A percentile compares a stretch with the other conserved stretches of the same genome.
Conservation (phyloP, 2,113 vertebrate genomes). For the Alethe diademata region DNA sequence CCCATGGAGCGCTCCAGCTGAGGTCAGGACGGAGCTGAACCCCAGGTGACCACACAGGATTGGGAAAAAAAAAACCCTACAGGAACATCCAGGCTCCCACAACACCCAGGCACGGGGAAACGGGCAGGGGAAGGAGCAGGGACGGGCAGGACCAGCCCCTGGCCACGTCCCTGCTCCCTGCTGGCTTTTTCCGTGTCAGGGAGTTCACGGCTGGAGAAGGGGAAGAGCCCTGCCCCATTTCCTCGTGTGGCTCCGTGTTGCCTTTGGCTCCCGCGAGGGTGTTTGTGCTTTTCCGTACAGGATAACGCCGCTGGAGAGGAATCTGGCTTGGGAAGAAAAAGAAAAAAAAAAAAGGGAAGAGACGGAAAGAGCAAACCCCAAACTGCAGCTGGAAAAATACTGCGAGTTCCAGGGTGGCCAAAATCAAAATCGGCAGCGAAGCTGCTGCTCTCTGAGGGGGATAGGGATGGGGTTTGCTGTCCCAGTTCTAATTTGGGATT, state of each 20-base stretch:
- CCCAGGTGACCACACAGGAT: no score
- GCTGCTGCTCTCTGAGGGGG: not conserved
- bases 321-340: not conserved
- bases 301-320: not conserved
- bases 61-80: no score
- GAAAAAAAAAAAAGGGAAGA: not conserved
- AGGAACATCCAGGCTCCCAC: no score
- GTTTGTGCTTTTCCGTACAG: not conserved
- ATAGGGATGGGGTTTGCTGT: not conserved
- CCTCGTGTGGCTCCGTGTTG: not conserved
- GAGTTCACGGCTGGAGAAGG: not conserved
- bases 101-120: no score
- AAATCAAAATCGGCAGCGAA: slow-evolving; percentile 37
- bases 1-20: no score
- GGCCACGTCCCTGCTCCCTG: no score
- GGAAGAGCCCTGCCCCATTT: not conserved
- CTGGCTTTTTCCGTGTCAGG: not conserved
- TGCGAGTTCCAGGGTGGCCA: not conserved
- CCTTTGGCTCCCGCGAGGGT: no score
- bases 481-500: not conserved
- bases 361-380: not conserved
- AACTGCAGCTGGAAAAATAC: slow-evolving; percentile 64
- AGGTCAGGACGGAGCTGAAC: no score
- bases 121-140: no score
- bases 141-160: no score